Evolutionary conservation across 2,888 invertebrate species (phyloP), one percentile per base, ranked within the genome.

Genomic region (Agelastica alni): DNA sequence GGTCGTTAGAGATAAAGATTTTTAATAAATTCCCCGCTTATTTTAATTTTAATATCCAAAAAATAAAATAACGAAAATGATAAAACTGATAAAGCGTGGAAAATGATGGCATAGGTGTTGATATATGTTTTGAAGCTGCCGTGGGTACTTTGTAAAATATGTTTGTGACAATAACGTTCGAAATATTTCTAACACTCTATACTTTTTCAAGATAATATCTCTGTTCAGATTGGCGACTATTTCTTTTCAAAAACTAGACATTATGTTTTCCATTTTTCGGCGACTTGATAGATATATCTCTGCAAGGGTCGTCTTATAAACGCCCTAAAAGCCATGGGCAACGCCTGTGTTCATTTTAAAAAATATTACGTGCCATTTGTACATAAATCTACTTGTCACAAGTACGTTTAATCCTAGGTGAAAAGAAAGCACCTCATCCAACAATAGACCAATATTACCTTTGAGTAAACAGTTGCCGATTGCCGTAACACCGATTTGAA

Each of bases 401-500:
- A 72, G 72, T 70, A 66, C 62, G 60, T 63, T 68, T 71, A 72
- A 73, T 72, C 73, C 71, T 59, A 51, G 52, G 53, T 70, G 69
- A 70, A 72, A 70, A 70, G 71, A 70, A 67, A 63, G 66, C 59
- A 52, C 62, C 61, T 53, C 55, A 47, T 51, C 43, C 36, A 55
- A 72, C 72, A 72, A 73, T 67, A 59, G 63, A 43, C 63, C 64
- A 67, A 69, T 67, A 66, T 67, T 65, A 64, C 72, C 73, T 75
- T 75, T 75, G 72, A 71, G 75, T 72, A 74, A 76, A 76, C 75
- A 74, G 75, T 76, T 75, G 73, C 73, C 75, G 75, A 72, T 70
- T 56, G 70, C 63, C 66, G 71, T 66, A 68, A 66, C 65, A 65
- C 67, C 64, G 70, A 70, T 71, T 69, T 58, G 68, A 60, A 66